phyloP scores from a whole-genome alignment of 2,888 invertebrate genomes.

The Macrophya alboannulata region DNA sequence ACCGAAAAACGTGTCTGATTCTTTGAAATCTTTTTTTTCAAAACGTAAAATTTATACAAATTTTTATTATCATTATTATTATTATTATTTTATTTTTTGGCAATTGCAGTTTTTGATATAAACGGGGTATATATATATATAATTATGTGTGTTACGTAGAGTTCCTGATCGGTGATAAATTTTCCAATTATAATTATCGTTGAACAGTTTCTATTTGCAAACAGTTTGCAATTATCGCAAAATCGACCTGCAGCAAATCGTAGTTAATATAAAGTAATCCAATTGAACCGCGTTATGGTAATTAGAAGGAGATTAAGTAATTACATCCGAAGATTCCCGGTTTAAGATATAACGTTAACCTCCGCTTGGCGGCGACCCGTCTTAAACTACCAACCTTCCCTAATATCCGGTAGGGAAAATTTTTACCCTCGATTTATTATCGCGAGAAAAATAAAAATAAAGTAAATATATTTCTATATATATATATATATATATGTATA shows the following conservation, averaged over 20 bases:
- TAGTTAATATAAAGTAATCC: constrained; percentile 61
- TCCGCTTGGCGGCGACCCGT: background rate
- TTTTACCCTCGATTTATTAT: background rate
- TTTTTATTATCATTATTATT: no score
- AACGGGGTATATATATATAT: no score
- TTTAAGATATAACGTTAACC: constrained; percentile 49
- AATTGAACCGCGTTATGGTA: constrained; percentile 56
- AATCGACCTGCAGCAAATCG: constrained; percentile 30
- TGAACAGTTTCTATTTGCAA: background rate
- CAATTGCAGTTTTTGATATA: no score
- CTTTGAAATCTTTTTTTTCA: no score
- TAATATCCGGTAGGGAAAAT: constrained; percentile 4
- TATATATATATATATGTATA: no score
- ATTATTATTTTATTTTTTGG: no score
- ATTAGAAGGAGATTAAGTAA: constrained; percentile 61
- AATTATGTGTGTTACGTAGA: no score
- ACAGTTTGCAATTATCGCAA: constrained; percentile 14
- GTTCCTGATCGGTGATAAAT: background rate
- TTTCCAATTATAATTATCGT: background rate
- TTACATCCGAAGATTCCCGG: constrained; percentile 48
- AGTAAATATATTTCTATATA: no score
- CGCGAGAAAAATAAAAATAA: background rate
- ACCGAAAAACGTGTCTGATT: no score
- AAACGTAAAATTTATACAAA: no score
- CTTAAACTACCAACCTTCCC: constrained; percentile 8